Base-by-base conservation (phyloP, 2,888 invertebrate genomes). In the Leucania comma region DNA sequence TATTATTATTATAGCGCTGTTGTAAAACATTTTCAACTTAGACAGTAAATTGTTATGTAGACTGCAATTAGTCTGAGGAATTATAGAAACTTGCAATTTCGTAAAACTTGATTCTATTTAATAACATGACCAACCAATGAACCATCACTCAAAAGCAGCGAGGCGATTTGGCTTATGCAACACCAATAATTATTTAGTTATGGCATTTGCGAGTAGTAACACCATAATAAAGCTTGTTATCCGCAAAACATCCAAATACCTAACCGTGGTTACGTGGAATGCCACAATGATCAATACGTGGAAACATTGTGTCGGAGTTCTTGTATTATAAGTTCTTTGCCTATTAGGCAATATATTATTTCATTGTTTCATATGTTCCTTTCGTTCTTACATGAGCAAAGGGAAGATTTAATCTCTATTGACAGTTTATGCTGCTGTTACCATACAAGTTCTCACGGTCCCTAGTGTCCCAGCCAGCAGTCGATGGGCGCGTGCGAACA, bases 271-370 rank as follows among this genome's bases (percentile, higher is more conserved):
- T 80, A 75, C 80, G 63, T 65, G 68, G 72, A 80, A 74, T 77
- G 72, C 73, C 65, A 81, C 79, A 86, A 81, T 83, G 81, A 78
- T 82, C 82, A 81, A 83, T 75, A 85, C 84, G 76, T 85, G 80
- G 83, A 84, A 82, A 78, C 86, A 89, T 90, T 90, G 89, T 90
- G 80, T 83, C 75, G 73, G 75, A 87, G 82, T 87, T 89, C 77
- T 84, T 80, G 64, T 70, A 59, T 73, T 77, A 68, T 48, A 71
- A 29, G 71, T 81, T 72, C 77, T 89, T 92, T 89, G 78, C 78
- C 68, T 81, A 85, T 90, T 90, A 87, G 83, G 92, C 90, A 92
- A 93, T 91, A 86, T 86, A 91, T 91, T 94, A 92, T 91, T 88
- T 89, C 90, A 93, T 94, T 93, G 94, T 94, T 90, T 86, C 83